Percentiles rank a stretch among this genome's conserved stretches.
These are phyloP conservation scores for Drymodes brunneopygia DNA, from an alignment of 2,113 vertebrate genomes.

Conservation along the genomic window DNA sequence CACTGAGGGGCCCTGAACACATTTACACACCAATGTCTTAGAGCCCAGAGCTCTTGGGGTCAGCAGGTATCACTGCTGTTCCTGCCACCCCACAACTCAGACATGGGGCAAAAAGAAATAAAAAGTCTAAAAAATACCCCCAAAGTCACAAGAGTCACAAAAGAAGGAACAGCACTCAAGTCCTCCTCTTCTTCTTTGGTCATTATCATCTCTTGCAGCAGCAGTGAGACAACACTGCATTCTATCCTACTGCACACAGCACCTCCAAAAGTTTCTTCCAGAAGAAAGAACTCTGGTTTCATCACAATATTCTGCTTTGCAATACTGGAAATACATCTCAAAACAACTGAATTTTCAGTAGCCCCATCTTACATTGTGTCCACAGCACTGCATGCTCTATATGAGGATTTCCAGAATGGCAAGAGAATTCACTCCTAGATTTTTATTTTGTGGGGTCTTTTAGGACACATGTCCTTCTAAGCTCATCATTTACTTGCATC, in stretches of 20 bases:
- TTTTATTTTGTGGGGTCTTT: neutral
- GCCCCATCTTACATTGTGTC: neutral
- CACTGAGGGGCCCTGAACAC: neutral
- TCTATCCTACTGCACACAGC: neutral
- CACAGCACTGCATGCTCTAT: neutral
- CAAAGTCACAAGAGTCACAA: neutral
- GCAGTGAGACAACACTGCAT: neutral
- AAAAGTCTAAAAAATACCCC: neutral
- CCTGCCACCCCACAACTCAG: neutral
- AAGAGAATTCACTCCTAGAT: neutral
- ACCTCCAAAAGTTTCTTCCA: neutral
- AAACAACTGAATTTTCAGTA: neutral
- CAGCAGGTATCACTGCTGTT: neutral
- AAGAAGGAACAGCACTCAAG: neutral
- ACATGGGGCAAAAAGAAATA: neutral
- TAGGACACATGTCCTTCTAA: neutral
- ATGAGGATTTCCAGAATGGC: neutral
- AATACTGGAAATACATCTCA: neutral
- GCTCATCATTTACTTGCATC: neutral
- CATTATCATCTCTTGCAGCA: neutral
- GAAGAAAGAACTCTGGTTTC: neutral
- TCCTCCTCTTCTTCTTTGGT: neutral
- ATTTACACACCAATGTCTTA: neutral
- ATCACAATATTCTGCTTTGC: neutral
- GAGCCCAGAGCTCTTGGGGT: neutral